phyloP scores from a whole-genome alignment of 1,140 invertebrate genomes.

The Oedothorax gibbosus region DNA sequence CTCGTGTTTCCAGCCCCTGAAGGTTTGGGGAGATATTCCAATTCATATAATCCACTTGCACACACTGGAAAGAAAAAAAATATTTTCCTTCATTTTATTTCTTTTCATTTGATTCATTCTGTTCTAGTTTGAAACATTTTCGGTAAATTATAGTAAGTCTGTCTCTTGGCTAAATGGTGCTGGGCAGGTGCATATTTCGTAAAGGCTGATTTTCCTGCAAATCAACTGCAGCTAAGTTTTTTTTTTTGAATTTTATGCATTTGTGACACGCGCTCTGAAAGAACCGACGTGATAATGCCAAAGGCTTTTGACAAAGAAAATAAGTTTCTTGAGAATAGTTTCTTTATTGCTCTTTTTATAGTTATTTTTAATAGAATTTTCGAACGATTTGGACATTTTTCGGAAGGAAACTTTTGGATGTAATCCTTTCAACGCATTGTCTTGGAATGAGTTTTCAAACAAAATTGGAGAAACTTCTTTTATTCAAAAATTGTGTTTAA shows the following conservation, averaged over 20 bases:
- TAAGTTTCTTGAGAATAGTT: constrained; percentile 16
- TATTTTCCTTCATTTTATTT: background rate
- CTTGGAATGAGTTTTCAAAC: background rate
- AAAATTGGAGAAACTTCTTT: background rate
- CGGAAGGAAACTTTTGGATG: too few relatives aligned
- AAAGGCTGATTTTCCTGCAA: constrained; percentile 27
- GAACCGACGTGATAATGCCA: too few relatives aligned
- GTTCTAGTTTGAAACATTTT: constrained; percentile 30
- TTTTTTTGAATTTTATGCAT: constrained; percentile 3
- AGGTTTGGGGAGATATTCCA: constrained; percentile 31
- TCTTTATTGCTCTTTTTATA: constrained; percentile 19
- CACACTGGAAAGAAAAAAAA: constrained; percentile 16
- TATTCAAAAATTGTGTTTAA: too few relatives aligned
- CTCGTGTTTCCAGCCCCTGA: background rate
- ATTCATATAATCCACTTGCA: constrained; percentile 53
- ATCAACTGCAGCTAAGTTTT: constrained; percentile 4
- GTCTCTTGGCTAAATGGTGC: constrained; percentile 46
- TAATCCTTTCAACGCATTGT: too few relatives aligned
- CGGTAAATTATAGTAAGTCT: constrained; percentile 41
- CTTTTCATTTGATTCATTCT: constrained; percentile 9
- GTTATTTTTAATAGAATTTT: constrained; percentile 37
- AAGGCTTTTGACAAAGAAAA: constrained; percentile 5
- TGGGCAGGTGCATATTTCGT: constrained; percentile 38
- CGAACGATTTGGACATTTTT: background rate
- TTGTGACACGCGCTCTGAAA: constrained; percentile 15